Evolutionary conservation across 2,797 vertebrate species (phyloP).

Genomic region (Benthosema pterotum): DNA sequence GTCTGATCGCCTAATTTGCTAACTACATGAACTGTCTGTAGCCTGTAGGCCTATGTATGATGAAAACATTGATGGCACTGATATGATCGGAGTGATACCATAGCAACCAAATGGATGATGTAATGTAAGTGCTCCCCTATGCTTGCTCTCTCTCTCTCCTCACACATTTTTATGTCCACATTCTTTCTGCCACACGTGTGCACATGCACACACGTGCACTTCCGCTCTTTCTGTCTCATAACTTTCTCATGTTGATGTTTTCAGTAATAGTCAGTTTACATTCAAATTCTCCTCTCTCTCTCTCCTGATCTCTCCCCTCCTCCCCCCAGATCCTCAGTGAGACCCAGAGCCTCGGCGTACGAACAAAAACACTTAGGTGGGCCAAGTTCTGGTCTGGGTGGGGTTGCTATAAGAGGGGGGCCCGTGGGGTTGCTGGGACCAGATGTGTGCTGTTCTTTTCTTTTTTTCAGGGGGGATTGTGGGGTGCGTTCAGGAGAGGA

Average conservation of each 20-base stretch:
- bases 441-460: slow-evolving; percentile 70
- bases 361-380: slow-evolving; percentile 79
- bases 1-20: not conserved
- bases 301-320: slow-evolving; percentile 13
- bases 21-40: slow-evolving; percentile 15
- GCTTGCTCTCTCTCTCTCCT: slow-evolving; percentile 1
- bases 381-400: slow-evolving; percentile 79
- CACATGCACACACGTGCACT: not conserved
- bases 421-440: slow-evolving; percentile 59
- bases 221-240: slow-evolving; percentile 24
- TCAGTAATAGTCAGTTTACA: slow-evolving; percentile 59
- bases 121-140: slow-evolving; percentile 41
- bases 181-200: not conserved
- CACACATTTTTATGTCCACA: slow-evolving; percentile 13
- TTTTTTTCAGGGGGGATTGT: slow-evolving; percentile 31
- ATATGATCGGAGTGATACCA: slow-evolving; percentile 2
- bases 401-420: slow-evolving; percentile 56
- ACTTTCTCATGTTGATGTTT: slow-evolving; percentile 57
- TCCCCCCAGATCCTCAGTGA: slow-evolving; percentile 17
- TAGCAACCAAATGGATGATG: slow-evolving; percentile 29
- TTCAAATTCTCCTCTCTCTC: slow-evolving; percentile 52
- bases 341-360: slow-evolving; percentile 50
- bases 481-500: slow-evolving; percentile 38
- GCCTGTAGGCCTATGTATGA: not conserved
- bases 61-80: not conserved